phyloP scores from a whole-genome alignment of 2,888 invertebrate genomes.

The Heliconius sara region DNA sequence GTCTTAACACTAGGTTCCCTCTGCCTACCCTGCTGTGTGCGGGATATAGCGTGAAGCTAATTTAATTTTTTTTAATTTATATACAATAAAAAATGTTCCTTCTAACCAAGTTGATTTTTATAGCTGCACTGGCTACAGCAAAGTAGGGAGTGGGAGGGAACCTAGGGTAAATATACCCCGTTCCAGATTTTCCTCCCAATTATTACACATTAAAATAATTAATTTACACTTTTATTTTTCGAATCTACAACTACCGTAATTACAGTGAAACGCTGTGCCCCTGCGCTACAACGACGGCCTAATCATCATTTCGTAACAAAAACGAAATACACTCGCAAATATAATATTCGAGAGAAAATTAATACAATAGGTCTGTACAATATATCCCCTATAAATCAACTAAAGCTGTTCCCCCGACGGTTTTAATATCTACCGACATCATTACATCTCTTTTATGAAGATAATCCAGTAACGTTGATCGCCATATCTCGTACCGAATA shows the following conservation, averaged over 20 bases:
- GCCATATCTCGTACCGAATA: conserved; percentile 43
- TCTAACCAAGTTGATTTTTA: too few species aligned
- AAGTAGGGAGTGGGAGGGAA: background rate
- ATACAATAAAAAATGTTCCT: too few species aligned
- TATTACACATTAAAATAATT: too few species aligned
- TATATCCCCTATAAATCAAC: conserved; percentile 19
- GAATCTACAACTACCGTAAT: background rate
- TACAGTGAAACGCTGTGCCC: background rate
- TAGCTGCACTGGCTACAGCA: background rate
- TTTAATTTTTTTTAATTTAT: too few species aligned
- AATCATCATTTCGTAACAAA: background rate
- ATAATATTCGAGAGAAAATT: background rate
- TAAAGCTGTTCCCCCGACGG: conserved; percentile 49
- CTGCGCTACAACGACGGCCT: background rate
- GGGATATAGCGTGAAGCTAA: too few species aligned
- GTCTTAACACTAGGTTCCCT: too few species aligned
- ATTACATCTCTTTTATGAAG: conserved; percentile 59
- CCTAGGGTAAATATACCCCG: background rate
- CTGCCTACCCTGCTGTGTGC: too few species aligned
- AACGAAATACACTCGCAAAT: background rate
- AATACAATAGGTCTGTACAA: conserved; percentile 12
- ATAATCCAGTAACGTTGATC: conserved; percentile 60
- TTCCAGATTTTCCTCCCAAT: background rate
- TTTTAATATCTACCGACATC: conserved; percentile 58
- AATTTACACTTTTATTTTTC: background rate